Conservation (phyloP, 2,888 invertebrate genomes). For the Galeopsomyia nigrocyanea region DNA sequence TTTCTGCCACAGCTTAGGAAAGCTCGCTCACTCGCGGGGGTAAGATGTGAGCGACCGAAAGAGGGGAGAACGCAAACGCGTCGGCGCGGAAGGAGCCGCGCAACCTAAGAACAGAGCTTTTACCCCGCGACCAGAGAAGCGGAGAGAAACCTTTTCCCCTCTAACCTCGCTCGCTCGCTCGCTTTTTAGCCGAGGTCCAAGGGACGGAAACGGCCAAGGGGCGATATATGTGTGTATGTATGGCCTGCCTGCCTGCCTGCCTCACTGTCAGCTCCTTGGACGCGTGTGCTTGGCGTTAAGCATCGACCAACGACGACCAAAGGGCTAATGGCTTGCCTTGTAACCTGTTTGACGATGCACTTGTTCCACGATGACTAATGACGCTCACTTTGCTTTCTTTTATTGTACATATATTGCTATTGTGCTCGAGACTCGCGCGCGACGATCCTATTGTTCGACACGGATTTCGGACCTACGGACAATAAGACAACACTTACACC, state of each 20-base stretch:
- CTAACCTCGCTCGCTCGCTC: slow-evolving; percentile 35
- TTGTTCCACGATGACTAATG: no score
- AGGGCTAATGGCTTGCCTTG: slow-evolving; percentile 22
- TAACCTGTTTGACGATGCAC: no score
- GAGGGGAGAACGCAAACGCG: slow-evolving; percentile 53
- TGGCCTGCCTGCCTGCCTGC: no score
- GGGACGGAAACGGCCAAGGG: no score
- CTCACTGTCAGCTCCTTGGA: neutral
- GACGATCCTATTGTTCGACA: no score
- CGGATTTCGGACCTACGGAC: no score
- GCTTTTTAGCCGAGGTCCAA: slow-evolving; percentile 15
- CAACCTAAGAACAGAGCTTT: slow-evolving; percentile 55
- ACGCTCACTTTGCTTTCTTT: no score
- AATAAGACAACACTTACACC: slow-evolving; percentile 41
- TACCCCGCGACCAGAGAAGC: slow-evolving; percentile 31
- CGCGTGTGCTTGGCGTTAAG: neutral
- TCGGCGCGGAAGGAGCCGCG: slow-evolving; percentile 56
- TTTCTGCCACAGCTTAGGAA: neutral
- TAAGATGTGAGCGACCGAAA: slow-evolving; percentile 39
- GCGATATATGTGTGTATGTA: no score
- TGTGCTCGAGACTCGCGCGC: no score
- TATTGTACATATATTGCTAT: no score
- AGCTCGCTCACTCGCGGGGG: slow-evolving; percentile 20
- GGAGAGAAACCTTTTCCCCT: slow-evolving; percentile 33
- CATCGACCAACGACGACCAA: slow-evolving; percentile 30